Conservation (phyloP, 2,888 invertebrate genomes). For the Tetragnatha montana region DNA sequence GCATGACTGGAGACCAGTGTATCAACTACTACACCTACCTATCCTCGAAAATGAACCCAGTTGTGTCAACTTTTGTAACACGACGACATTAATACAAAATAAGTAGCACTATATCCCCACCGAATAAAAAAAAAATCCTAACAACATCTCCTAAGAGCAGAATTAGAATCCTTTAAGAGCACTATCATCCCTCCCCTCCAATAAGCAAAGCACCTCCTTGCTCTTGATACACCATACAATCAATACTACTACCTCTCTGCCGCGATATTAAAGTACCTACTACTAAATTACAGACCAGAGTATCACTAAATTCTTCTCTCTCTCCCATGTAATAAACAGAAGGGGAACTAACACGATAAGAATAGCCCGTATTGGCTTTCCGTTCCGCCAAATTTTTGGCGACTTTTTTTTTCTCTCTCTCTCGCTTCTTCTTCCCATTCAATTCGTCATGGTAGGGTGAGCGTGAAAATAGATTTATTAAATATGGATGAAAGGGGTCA, state of each 20-base stretch:
- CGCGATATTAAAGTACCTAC: background rate
- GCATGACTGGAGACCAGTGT: too few relatives aligned
- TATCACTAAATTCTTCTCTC: background rate
- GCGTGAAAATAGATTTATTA: conserved; percentile 69
- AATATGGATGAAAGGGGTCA: conserved; percentile 67
- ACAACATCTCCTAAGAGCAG: too few relatives aligned
- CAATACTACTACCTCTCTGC: background rate
- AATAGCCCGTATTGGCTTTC: conserved; percentile 53
- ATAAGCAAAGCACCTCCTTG: too few relatives aligned
- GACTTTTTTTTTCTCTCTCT: conserved; percentile 4
- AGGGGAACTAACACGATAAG: conserved; percentile 51
- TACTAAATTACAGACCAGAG: background rate
- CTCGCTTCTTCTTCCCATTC: background rate
- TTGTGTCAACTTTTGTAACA: too few relatives aligned
- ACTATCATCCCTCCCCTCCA: too few relatives aligned
- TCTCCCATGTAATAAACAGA: conserved; percentile 3
- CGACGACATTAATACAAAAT: too few relatives aligned
- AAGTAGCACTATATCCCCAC: too few relatives aligned
- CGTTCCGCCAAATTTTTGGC: conserved; percentile 60
- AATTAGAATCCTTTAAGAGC: too few relatives aligned
- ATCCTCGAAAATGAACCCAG: too few relatives aligned
- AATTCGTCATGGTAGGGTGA: conserved; percentile 56
- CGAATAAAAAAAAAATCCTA: too few relatives aligned
- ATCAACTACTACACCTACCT: too few relatives aligned
- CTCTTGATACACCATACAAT: too few relatives aligned